A percentile compares a stretch with the other conserved stretches of the same genome.
These are phyloP conservation scores for Stenurella melanura DNA, from an alignment of 2,888 invertebrate species.

Conservation along the genomic window DNA sequence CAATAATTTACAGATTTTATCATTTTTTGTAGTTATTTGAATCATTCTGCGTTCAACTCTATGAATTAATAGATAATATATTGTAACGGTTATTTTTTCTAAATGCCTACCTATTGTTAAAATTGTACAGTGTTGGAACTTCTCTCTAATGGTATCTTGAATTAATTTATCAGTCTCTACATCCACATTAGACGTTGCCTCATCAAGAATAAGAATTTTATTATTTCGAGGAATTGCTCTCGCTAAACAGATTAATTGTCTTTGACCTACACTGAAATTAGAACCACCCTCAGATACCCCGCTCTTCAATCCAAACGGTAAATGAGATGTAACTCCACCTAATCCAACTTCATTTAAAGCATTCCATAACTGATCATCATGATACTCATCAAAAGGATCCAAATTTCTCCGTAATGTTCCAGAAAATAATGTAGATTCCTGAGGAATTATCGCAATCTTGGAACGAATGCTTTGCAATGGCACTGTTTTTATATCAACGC, in stretches of 20 bases:
- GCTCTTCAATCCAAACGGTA: constrained; percentile 79
- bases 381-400: constrained; percentile 89
- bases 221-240: constrained; percentile 76
- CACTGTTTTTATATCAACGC: constrained; percentile 80
- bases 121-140: constrained; percentile 86
- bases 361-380: constrained; percentile 87
- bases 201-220: constrained; percentile 73
- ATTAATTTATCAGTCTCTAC: constrained; percentile 85
- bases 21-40: too few relatives aligned
- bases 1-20: too few relatives aligned
- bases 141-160: constrained; percentile 83
- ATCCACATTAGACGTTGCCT: constrained; percentile 89
- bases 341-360: constrained; percentile 89
- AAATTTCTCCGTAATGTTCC: constrained; percentile 91
- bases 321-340: constrained; percentile 79
- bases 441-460: constrained; percentile 88
- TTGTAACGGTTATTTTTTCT: too few relatives aligned
- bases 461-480: constrained; percentile 84
- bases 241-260: constrained; percentile 82
- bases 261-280: constrained; percentile 73
- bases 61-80: too few relatives aligned
- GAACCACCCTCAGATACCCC: constrained; percentile 82
- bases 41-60: too few relatives aligned
- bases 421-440: constrained; percentile 89
- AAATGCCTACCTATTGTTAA: constrained; percentile 80